Evolutionary conservation across 2,888 invertebrate species (phyloP).

Genomic region (Scotopteryx bipunctaria): DNA sequence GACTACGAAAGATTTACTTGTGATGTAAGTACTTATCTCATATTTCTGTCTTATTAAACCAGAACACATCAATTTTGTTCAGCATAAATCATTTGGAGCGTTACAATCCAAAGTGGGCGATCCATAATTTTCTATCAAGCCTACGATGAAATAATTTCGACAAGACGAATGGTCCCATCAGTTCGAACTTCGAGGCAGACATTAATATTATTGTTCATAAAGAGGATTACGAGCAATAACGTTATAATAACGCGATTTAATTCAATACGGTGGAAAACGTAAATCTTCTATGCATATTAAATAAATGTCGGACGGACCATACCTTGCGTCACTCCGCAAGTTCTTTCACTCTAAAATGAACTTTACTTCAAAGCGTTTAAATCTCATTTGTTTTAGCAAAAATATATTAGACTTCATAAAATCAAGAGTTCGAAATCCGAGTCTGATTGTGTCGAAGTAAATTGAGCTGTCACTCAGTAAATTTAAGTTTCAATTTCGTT

Average conservation of each 20-base stretch:
- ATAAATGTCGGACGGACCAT: constrained; percentile 68
- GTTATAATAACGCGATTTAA: constrained; percentile 63
- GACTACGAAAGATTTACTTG: too few species aligned
- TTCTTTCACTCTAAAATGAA: background rate
- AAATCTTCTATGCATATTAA: constrained; percentile 80
- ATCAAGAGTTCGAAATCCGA: too few species aligned
- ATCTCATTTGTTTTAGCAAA: too few species aligned
- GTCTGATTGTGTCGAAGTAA: background rate
- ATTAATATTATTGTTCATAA: constrained; percentile 64
- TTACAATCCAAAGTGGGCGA: constrained; percentile 36
- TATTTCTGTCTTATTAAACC: constrained; percentile 20
- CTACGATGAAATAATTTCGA: constrained; percentile 47
- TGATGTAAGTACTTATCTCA: background rate
- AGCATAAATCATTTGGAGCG: constrained; percentile 31
- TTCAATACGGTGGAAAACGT: constrained; percentile 73
- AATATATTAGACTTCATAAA: too few species aligned
- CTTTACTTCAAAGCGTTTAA: too few species aligned
- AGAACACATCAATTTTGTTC: constrained; percentile 30
- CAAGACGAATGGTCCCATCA: constrained; percentile 47
- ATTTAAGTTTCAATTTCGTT: constrained; percentile 1
- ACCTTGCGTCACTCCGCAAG: constrained; percentile 27
- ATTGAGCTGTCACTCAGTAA: background rate
- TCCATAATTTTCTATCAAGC: constrained; percentile 39
- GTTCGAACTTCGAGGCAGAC: constrained; percentile 11
- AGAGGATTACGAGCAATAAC: constrained; percentile 60